Conservation (phyloP, 2,797 vertebrate genomes). For the Garrulus glandarius region DNA sequence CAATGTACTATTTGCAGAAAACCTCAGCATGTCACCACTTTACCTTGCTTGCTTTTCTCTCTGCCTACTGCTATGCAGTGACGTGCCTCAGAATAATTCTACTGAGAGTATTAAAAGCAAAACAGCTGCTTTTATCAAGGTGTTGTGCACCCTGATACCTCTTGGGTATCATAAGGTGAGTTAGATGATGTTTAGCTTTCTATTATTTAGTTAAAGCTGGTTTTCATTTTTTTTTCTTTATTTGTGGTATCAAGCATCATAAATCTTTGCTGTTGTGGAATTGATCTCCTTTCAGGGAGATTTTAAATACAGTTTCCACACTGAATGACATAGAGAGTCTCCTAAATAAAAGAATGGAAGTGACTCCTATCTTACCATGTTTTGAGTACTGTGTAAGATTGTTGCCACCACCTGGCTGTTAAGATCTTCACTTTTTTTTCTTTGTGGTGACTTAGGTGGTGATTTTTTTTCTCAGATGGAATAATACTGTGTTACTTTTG, state of each 20-base stretch:
- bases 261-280: not conserved
- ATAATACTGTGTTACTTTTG: not conserved
- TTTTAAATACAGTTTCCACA: not conserved
- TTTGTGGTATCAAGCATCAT: not conserved
- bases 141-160: not conserved
- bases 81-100: not conserved
- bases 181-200: not conserved
- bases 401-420: not conserved
- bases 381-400: not conserved
- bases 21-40: slow-evolving; percentile 1
- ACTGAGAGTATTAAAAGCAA: no score
- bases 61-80: not conserved
- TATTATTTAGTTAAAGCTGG: not conserved
- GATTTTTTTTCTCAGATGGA: not conserved
- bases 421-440: not conserved
- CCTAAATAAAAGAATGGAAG: not conserved
- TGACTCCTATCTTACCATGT: not conserved
- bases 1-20: slow-evolving; percentile 41
- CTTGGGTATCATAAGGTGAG: not conserved
- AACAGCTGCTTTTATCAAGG: no score
- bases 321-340: not conserved
- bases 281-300: not conserved
- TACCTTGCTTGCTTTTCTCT: not conserved
- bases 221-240: not conserved
- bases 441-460: not conserved